Base-by-base conservation (phyloP, 2,888 invertebrate species). In the Nomada fabriciana region DNA sequence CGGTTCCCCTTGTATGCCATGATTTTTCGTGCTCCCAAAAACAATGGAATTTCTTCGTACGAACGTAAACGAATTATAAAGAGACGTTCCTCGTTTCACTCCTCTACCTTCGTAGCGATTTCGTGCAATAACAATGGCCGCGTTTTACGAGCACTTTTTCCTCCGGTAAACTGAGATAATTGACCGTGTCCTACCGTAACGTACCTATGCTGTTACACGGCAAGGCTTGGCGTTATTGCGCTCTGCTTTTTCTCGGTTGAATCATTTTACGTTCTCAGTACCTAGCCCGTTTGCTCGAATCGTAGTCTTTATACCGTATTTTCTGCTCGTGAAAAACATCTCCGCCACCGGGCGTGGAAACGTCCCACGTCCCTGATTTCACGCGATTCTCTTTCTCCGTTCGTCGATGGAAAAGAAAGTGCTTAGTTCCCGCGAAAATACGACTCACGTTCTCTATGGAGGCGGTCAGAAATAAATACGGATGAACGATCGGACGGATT, bases 171-270 rank as follows among this genome's bases (percentile, higher is more conserved):
- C 75, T 43, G 70, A 70, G 74, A 82, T 82, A 82, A 82, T 82
- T 82, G 85, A 64, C 72, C 74, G 72, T 81, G 59, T 50, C 85
- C 77, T 64, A 75, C 67, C 55, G 76, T 71, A 81, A 84, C 76
- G 57, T 25, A 10, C 15, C 55, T 20, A 18, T 36, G 65, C 69
- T 61, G 36, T 13, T 36, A 43, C n/a, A 55, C 60, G 20, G n/a
- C 36, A 20, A 42, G 18, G n/a, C 55, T 29, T 4, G 11, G 50
- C 61, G 71, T 61, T 82, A 72, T 64, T 72, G 57, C 55, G 76
- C 64, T 53, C 52, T 42, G 67, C 57, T 80, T 64, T 79, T 76
- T 59, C 72, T 63, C 52, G 29, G 78, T 65, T 71, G 53, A 64
- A 85, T 52, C 50, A 61, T 65, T 63, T 68, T 15, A 43, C 23